A percentile compares a stretch with the other conserved stretches of the same genome.
Conservation (phyloP, 2,797 vertebrate species). For the Diceros bicornis region DNA sequence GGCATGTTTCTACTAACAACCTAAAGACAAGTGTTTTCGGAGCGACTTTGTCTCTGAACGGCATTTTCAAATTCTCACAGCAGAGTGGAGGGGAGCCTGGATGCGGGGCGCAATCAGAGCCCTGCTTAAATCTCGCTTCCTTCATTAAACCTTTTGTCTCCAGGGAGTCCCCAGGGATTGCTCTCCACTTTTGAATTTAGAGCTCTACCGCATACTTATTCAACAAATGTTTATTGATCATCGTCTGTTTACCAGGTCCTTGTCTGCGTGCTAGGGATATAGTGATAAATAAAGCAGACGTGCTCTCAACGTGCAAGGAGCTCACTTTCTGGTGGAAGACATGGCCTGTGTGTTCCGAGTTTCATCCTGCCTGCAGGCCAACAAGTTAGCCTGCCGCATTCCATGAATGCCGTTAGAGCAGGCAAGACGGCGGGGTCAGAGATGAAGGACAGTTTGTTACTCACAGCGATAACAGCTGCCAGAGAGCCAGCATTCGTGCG, state of each 20-base stretch:
- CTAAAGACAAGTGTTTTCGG: not conserved
- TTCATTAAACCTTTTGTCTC: not conserved
- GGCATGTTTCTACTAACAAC: not conserved
- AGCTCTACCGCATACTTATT: not conserved
- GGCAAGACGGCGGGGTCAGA: not conserved
- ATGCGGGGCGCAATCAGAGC: not conserved
- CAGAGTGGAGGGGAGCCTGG: not conserved
- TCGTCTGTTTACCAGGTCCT: not conserved
- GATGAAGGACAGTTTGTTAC: not conserved
- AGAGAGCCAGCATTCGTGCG: not conserved
- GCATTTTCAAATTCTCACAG: constrained; percentile 1
- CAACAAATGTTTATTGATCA: not conserved
- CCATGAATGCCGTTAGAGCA: not conserved
- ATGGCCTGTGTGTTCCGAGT: not conserved
- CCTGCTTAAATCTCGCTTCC: not conserved
- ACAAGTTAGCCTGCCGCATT: not conserved
- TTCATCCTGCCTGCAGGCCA: not conserved
- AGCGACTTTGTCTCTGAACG: not conserved
- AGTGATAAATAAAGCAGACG: not conserved
- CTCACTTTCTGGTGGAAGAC: not conserved
- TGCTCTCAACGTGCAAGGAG: not conserved
- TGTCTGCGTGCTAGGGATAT: not conserved
- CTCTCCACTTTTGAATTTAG: not conserved
- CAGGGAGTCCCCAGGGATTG: not conserved
- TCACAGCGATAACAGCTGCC: not conserved